Evolutionary conservation across 2,797 vertebrate species (phyloP).

Genomic region (Spatula versicolor): DNA sequence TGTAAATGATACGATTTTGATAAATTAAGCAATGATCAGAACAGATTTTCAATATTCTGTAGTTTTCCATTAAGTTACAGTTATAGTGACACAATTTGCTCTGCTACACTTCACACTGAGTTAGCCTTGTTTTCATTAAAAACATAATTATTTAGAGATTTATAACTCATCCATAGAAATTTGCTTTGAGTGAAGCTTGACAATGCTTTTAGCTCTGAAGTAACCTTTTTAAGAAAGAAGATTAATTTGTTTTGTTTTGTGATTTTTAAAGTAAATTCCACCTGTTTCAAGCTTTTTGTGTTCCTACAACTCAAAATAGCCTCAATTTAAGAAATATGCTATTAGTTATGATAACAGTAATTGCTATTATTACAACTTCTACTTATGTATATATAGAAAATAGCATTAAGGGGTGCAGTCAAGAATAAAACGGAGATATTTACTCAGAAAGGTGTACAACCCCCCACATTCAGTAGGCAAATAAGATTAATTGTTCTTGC

Average conservation of each 20-base stretch:
- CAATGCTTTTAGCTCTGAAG: slow-evolving; percentile 34
- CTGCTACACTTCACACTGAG: slow-evolving; percentile 71
- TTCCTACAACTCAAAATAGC: background rate
- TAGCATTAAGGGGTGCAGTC: background rate
- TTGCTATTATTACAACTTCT: background rate
- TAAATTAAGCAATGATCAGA: slow-evolving; percentile 76
- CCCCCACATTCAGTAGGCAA: background rate
- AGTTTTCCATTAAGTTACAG: slow-evolving; percentile 72
- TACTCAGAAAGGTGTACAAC: background rate
- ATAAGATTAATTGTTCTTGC: background rate
- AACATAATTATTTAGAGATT: slow-evolving; percentile 79
- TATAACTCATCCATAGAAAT: slow-evolving; percentile 70
- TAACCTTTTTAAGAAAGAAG: background rate
- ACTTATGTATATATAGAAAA: background rate
- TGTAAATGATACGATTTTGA: slow-evolving; percentile 70
- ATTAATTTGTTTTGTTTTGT: background rate
- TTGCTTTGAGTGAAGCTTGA: slow-evolving; percentile 50
- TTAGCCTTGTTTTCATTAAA: slow-evolving; percentile 77
- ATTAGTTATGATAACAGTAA: background rate
- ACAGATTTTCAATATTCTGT: slow-evolving; percentile 70
- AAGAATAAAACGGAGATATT: background rate
- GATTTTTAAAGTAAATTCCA: background rate
- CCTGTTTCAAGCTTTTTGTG: background rate
- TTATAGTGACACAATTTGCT: slow-evolving; percentile 65
- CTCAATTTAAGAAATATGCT: slow-evolving; percentile 16